Percentiles rank a stretch among this genome's conserved stretches.
phyloP scores from a whole-genome alignment of 2,888 invertebrate species.

The Diachrysia chrysitis region DNA sequence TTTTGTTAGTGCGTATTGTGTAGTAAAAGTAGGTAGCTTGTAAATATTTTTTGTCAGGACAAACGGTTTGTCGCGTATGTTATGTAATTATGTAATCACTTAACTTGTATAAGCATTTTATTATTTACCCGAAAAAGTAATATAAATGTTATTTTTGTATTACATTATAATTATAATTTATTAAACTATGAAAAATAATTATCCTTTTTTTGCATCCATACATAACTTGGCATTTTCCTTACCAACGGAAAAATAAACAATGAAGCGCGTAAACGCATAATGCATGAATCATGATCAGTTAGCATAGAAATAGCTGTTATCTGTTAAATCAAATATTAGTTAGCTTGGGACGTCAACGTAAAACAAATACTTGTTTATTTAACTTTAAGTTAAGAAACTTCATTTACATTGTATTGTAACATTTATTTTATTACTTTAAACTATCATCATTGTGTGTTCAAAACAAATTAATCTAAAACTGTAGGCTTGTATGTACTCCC shows the following conservation, averaged over 20 bases:
- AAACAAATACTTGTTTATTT: conserved; percentile 27
- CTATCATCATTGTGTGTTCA: too few species aligned
- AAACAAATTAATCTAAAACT: too few species aligned
- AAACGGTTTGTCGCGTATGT: background rate
- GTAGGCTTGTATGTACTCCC: too few species aligned
- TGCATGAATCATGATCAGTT: conserved; percentile 19
- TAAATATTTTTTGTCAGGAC: background rate
- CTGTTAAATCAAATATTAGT: conserved; percentile 36
- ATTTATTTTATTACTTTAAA: background rate
- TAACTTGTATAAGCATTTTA: too few species aligned
- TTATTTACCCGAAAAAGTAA: too few species aligned
- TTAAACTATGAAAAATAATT: background rate
- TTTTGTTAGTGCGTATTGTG: background rate
- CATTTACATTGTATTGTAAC: conserved; percentile 36
- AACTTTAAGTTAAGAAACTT: conserved; percentile 32
- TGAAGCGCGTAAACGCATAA: conserved; percentile 27
- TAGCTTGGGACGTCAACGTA: conserved; percentile 38
- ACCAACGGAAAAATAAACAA: conserved; percentile 23
- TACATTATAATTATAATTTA: too few species aligned
- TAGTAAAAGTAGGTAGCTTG: background rate
- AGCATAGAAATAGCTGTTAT: conserved; percentile 21
- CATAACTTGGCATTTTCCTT: background rate
- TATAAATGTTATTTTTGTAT: too few species aligned
- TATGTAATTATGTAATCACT: too few species aligned
- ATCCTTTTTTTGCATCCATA: background rate